A percentile compares a stretch with the other conserved stretches of the same genome.
Conservation (phyloP, 2,797 vertebrate species). For the Botia almorhae region DNA sequence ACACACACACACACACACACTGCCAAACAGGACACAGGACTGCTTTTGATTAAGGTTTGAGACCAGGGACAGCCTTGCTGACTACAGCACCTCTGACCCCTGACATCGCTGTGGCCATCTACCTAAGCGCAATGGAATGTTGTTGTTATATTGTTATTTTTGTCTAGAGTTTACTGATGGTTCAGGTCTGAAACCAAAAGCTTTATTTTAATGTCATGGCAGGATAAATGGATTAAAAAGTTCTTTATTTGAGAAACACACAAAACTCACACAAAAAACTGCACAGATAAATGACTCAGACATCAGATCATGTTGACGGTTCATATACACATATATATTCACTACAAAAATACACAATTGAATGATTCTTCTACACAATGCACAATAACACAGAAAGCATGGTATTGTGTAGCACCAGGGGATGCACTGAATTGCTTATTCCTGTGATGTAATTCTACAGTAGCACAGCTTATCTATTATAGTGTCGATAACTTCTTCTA, state of each 20-base stretch:
- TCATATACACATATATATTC: not conserved
- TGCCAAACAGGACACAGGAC: not conserved
- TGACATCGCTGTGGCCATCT: constrained; percentile 5
- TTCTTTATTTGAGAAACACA: not conserved
- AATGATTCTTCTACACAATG: not conserved
- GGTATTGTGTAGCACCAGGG: not conserved
- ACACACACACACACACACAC: not conserved
- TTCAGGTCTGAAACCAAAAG: not conserved
- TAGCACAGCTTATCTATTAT: not conserved
- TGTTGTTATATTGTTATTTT: constrained; percentile 10
- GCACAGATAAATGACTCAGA: not conserved
- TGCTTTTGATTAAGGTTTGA: constrained; percentile 33
- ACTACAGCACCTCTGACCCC: constrained; percentile 35
- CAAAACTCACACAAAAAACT: not conserved
- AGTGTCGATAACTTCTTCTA: not conserved
- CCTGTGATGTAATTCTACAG: not conserved
- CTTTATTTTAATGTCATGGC: constrained; percentile 2
- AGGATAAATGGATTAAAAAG: not conserved
- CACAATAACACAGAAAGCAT: not conserved
- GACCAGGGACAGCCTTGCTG: constrained; percentile 3
- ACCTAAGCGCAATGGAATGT: constrained; percentile 26
- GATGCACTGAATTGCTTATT: not conserved
- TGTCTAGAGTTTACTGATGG: not conserved
- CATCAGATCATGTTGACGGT: not conserved
- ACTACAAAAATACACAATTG: not conserved